Evolutionary conservation across 2,888 invertebrate genomes (phyloP).

Genomic region (Erebia aethiops): DNA sequence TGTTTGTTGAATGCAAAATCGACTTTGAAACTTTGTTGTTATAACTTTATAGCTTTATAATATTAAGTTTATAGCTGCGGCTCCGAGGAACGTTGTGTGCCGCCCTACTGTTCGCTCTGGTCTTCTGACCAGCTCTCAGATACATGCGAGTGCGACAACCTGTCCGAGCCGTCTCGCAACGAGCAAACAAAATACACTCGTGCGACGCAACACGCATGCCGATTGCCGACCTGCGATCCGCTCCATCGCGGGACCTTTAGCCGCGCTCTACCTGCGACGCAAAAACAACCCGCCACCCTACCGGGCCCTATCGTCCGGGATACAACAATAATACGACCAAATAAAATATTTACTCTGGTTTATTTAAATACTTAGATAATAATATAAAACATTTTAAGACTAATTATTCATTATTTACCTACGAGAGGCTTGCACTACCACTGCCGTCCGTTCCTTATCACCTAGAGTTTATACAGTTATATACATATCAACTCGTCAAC

Average conservation of each 20-base stretch:
- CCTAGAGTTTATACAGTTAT: constrained; percentile 49
- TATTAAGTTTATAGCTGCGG: neutral
- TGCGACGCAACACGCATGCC: neutral
- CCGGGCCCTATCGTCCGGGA: constrained; percentile 62
- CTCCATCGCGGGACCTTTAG: neutral
- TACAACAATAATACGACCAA: constrained; percentile 65
- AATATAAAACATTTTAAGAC: constrained; percentile 77
- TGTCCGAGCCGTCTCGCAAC: neutral
- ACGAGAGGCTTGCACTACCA: constrained; percentile 57
- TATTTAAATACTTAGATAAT: constrained; percentile 76
- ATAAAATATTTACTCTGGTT: constrained; percentile 78
- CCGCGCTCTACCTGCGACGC: neutral
- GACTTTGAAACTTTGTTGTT: neutral
- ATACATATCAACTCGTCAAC: constrained; percentile 54
- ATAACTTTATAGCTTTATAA: too few species aligned
- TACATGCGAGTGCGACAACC: too few species aligned
- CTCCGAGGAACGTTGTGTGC: neutral
- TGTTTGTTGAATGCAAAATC: constrained; percentile 20
- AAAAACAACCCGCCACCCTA: constrained; percentile 35
- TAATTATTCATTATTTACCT: constrained; percentile 68
- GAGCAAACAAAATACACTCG: neutral
- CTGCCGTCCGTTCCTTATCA: constrained; percentile 47
- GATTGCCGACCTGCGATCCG: neutral
- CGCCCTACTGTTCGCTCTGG: neutral
- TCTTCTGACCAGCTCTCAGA: neutral